Evolutionary conservation across 1,140 invertebrate species (phyloP).

Genomic region (Heterodera carotae): DNA sequence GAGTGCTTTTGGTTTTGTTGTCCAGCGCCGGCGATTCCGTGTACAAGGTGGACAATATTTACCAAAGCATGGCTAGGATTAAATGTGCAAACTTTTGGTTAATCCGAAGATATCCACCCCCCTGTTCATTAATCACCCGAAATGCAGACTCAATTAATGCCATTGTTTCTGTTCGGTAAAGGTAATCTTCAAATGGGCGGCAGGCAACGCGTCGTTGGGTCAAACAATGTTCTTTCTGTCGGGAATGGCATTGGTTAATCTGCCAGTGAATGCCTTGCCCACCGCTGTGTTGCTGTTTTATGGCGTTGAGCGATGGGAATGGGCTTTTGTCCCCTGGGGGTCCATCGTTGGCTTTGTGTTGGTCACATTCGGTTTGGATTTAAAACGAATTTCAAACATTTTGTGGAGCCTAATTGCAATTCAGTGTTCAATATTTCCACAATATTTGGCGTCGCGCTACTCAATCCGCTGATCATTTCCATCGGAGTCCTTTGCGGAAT

Average conservation of each 20-base stretch:
- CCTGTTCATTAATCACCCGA: no score
- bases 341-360: slow-evolving; percentile 41
- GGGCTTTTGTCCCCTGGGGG: slow-evolving; percentile 51
- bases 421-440: slow-evolving; percentile 58
- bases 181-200: slow-evolving; percentile 50
- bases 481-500: slow-evolving; percentile 60
- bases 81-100: no score
- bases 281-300: slow-evolving; percentile 44
- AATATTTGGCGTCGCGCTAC: slow-evolving; percentile 59
- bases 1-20: slow-evolving; percentile 45
- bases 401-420: neutral
- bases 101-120: no score
- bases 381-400: no score
- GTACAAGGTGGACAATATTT: no score
- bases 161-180: slow-evolving; percentile 29
- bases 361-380: slow-evolving; percentile 35
- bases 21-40: slow-evolving; percentile 49
- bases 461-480: slow-evolving; percentile 57
- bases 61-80: no score
- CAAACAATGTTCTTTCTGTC: slow-evolving; percentile 60
- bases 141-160: no score
- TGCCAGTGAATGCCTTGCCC: slow-evolving; percentile 51
- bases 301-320: slow-evolving; percentile 46
- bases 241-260: slow-evolving; percentile 52
- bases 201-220: slow-evolving; percentile 52